Evolutionary conservation across 92 coral and sea anemone genomes (phyloP).

Genomic region (Hydrozoanthus gracilis): DNA sequence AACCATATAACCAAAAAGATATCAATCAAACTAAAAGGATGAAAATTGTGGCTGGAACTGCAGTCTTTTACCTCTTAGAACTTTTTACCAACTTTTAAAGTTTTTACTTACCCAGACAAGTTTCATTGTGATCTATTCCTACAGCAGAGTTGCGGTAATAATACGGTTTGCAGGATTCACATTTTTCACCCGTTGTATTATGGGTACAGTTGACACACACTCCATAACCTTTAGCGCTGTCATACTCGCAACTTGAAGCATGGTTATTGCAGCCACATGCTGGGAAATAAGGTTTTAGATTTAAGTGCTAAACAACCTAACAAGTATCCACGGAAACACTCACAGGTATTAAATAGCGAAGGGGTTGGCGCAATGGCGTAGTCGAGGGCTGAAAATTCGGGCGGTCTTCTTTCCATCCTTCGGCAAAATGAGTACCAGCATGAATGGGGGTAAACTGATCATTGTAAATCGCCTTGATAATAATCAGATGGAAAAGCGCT

Average conservation of each 20-base stretch:
- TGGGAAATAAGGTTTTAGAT: constrained; percentile 17
- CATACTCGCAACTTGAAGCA: constrained; percentile 74
- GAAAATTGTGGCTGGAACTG: background rate
- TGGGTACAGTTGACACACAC: constrained; percentile 85
- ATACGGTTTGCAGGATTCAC: constrained; percentile 77
- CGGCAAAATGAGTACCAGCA: no score
- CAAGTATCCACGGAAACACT: no score
- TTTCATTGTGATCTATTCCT: constrained; percentile 62
- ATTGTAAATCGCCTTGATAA: no score
- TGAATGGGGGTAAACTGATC: no score
- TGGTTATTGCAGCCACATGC: constrained; percentile 93
- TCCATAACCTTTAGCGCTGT: constrained; percentile 79
- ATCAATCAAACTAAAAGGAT: no score
- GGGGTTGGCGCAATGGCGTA: no score
- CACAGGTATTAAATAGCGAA: no score
- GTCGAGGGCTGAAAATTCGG: no score
- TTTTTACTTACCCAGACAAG: constrained; percentile 81
- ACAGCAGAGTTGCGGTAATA: constrained; percentile 76
- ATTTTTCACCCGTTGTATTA: constrained; percentile 87
- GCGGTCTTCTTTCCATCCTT: no score
- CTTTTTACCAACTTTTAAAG: no score
- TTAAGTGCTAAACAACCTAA: background rate
- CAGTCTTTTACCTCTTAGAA: background rate
- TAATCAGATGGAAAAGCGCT: no score
- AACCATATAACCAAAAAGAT: no score